Percentiles rank a stretch among this genome's conserved stretches.
Evolutionary conservation across 2,113 vertebrate species (phyloP).

Genomic region (Sakesphorus luctuosus): DNA sequence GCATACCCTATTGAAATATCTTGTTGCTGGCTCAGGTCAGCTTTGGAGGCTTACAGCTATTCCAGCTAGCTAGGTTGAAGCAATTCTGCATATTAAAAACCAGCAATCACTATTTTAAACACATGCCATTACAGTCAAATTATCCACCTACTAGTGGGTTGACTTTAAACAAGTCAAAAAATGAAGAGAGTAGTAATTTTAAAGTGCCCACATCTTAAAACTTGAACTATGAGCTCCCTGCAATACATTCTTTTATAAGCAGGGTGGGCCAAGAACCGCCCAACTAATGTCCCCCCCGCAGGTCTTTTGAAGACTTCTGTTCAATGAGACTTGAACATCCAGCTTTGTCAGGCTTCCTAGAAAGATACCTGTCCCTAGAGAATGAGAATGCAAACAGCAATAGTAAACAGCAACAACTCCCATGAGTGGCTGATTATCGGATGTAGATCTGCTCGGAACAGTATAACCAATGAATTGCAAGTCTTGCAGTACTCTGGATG

Average conservation of each 20-base stretch:
- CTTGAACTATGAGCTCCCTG: background rate
- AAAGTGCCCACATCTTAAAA: constrained; percentile 31
- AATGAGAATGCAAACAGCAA: background rate
- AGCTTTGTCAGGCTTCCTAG: background rate
- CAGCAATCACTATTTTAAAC: constrained; percentile 54
- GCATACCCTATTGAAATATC: background rate
- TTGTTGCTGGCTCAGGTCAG: constrained; percentile 21
- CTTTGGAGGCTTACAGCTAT: constrained; percentile 9
- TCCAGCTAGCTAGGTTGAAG: constrained; percentile 1
- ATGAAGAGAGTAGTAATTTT: constrained; percentile 21
- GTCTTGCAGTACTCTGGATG: background rate
- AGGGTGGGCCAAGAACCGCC: background rate
- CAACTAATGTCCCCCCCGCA: accelerated
- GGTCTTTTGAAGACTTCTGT: background rate
- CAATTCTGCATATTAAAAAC: constrained; percentile 32
- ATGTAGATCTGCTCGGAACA: background rate
- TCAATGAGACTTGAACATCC: background rate
- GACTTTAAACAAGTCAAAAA: constrained; percentile 48
- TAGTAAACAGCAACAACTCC: background rate
- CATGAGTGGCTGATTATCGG: background rate
- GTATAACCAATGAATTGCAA: background rate
- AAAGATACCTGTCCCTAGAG: background rate
- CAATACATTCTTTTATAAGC: background rate
- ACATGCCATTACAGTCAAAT: constrained; percentile 54
- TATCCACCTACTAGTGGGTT: constrained; percentile 57